Evolutionary conservation across 2,888 invertebrate genomes (phyloP).

Genomic region (Acanthopleura granulata): DNA sequence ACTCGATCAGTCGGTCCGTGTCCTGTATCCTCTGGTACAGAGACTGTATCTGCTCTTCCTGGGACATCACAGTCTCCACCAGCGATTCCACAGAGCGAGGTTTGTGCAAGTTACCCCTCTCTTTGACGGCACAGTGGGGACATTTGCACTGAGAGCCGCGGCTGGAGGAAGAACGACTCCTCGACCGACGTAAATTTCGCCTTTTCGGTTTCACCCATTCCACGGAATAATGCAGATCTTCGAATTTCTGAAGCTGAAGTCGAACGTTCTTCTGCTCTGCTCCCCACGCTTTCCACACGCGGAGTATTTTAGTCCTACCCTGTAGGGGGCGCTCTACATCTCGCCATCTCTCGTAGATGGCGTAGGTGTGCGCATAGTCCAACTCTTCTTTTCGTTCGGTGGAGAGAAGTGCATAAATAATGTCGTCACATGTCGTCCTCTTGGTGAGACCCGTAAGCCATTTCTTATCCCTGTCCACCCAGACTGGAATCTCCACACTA

Average conservation of each 20-base stretch:
- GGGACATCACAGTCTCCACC: conserved; percentile 74
- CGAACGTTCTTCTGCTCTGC: conserved; percentile 77
- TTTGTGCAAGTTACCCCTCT: conserved; percentile 23
- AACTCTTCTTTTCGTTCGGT: conserved; percentile 72
- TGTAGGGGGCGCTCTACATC: conserved; percentile 75
- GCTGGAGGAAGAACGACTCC: neutral
- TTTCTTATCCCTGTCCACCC: conserved; percentile 82
- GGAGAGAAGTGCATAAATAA: conserved; percentile 79
- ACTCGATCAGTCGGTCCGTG: conserved; percentile 83
- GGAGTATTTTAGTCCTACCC: conserved; percentile 80
- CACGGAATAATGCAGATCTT: conserved; percentile 45
- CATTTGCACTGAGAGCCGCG: neutral
- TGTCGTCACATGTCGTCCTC: conserved; percentile 84
- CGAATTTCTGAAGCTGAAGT: conserved; percentile 59
- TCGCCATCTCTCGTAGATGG: conserved; percentile 77
- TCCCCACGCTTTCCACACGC: conserved; percentile 87
- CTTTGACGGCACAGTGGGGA: neutral
- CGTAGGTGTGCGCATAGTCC: conserved; percentile 78
- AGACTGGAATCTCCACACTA: conserved; percentile 71
- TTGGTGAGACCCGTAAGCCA: conserved; percentile 85
- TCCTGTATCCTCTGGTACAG: conserved; percentile 73
- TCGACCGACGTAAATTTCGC: neutral
- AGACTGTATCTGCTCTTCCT: conserved; percentile 75
- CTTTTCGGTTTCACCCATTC: neutral
- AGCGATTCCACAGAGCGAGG: conserved; percentile 51